These are phyloP conservation scores for Hyperoodon ampullatus DNA, from an alignment of 2,113 vertebrate species.

Conservation along the genomic window DNA sequence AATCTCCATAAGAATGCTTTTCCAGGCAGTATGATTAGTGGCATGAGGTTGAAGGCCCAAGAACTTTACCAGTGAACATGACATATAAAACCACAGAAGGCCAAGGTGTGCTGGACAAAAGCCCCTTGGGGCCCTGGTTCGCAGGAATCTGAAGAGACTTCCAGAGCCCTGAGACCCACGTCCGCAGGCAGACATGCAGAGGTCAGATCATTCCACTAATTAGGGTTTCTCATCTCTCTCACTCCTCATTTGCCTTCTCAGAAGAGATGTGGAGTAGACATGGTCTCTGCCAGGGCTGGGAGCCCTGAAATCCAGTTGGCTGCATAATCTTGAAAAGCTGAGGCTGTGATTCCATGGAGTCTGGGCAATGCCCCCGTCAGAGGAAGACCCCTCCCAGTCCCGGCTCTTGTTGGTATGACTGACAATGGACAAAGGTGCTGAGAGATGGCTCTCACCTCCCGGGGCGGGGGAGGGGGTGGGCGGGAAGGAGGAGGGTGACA, in stretches of 20 bases:
- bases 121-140: fast-evolving
- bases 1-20: not conserved
- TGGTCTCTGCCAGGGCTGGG: not conserved
- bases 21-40: not conserved
- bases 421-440: not conserved
- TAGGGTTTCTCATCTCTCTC: not conserved
- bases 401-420: not conserved
- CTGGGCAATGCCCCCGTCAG: not conserved
- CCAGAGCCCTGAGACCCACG: not conserved
- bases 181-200: not conserved
- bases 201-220: not conserved
- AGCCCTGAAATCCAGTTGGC: not conserved
- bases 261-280: not conserved
- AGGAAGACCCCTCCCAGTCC: not conserved
- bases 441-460: not conserved
- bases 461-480: no score
- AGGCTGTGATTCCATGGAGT: not conserved
- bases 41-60: not conserved
- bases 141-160: not conserved
- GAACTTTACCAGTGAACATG: not conserved
- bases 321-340: fast-evolving
- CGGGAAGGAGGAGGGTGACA: not conserved
- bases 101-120: not conserved
- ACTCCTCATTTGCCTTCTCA: not conserved
- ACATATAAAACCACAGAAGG: not conserved